Percentiles rank a stretch among this genome's conserved stretches.
Evolutionary conservation across 37 sponge, comb jelly and placozoan species (phyloP).

Genomic region (Petrosia ficiformis): DNA sequence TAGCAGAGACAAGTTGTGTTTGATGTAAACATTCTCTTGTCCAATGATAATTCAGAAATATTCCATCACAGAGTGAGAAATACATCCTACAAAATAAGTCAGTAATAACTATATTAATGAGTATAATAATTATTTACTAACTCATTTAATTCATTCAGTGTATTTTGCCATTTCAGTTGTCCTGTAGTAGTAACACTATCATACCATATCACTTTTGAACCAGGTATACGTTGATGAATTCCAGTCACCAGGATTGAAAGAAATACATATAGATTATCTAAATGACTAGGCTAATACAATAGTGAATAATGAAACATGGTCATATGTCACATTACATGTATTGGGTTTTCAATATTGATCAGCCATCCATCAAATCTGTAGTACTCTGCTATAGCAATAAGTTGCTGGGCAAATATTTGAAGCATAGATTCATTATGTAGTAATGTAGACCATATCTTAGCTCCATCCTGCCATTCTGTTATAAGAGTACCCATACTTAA

Average conservation of each 20-base stretch:
- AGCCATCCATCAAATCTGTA: conserved; percentile 98
- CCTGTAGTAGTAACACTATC: conserved; percentile 91
- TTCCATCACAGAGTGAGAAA: conserved; percentile 94
- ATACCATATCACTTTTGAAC: conserved; percentile 94
- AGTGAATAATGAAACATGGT: neutral
- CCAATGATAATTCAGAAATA: conserved; percentile 99
- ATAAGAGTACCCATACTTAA: conserved; percentile 87
- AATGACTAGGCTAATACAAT: conserved; percentile 55
- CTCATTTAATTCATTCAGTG: conserved; percentile 76
- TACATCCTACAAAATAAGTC: conserved; percentile 41
- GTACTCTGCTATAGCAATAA: conserved; percentile 76
- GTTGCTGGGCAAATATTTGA: conserved; percentile 54
- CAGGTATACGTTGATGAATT: conserved; percentile 60
- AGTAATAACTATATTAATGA: neutral
- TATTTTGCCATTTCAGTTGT: conserved; percentile 93
- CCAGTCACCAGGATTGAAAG: conserved; percentile 63
- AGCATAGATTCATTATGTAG: conserved; percentile 46
- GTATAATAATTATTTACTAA: neutral
- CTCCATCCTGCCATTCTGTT: conserved; percentile 92
- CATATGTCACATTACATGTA: conserved; percentile 24
- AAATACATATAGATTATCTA: conserved; percentile 49
- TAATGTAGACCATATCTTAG: conserved; percentile 58
- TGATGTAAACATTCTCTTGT: conserved; percentile 36
- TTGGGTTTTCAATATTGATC: conserved; percentile 91
- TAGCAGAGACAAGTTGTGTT: conserved; percentile 37